A percentile compares a stretch with the other conserved stretches of the same genome.
These are phyloP conservation scores for Sebastes ruberrimus DNA, from an alignment of 2,797 vertebrate genomes.

Conservation along the genomic window DNA sequence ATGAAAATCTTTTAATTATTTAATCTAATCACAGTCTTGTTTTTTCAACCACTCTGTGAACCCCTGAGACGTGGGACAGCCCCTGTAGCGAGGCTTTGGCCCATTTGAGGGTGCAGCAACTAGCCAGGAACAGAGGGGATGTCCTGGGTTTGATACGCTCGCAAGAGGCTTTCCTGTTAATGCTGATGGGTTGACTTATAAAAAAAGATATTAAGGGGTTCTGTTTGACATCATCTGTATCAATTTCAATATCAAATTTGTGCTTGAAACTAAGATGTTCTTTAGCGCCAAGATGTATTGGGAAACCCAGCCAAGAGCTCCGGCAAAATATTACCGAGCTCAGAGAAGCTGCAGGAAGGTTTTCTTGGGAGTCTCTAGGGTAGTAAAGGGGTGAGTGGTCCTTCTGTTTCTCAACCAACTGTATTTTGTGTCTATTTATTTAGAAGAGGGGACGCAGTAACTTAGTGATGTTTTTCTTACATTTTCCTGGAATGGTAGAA, in stretches of 20 bases:
- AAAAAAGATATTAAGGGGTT: conserved; percentile 11
- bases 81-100: conserved; percentile 57
- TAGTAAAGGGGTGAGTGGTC: conserved; percentile 81
- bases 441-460: conserved; percentile 88
- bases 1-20: conserved; percentile 90
- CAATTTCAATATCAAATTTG: conserved; percentile 51
- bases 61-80: conserved; percentile 67
- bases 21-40: conserved; percentile 90
- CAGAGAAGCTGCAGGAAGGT: conserved; percentile 72
- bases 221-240: conserved; percentile 41
- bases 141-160: conserved; percentile 62
- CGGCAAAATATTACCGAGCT: conserved; percentile 29
- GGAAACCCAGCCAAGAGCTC: conserved; percentile 41
- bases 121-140: conserved; percentile 49
- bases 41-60: conserved; percentile 84
- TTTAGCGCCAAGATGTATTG: conserved; percentile 30
- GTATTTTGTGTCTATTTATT: conserved; percentile 90
- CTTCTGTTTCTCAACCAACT: conserved; percentile 88
- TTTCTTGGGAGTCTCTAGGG: conserved; percentile 70
- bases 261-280: conserved; percentile 32
- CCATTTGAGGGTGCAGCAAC: conserved; percentile 43
- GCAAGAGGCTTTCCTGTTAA: conserved; percentile 76
- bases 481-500: conserved; percentile 89
- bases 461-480: conserved; percentile 88
- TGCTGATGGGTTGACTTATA: conserved; percentile 34